A percentile compares a stretch with the other conserved stretches of the same genome.
Conservation (phyloP, 35 echinoderm and acorn worm genomes). For the Chiridota heheva region DNA sequence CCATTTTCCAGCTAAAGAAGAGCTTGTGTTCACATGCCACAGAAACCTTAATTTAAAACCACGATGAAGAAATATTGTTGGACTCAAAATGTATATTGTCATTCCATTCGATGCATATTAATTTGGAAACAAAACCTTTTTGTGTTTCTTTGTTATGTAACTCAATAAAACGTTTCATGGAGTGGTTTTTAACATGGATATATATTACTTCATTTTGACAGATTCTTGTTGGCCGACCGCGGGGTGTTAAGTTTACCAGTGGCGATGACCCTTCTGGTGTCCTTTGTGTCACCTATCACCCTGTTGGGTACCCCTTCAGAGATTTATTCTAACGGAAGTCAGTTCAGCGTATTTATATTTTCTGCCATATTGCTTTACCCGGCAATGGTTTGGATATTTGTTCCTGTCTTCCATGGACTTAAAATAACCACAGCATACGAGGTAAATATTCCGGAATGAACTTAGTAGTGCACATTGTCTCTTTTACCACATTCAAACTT, state of each 20-base stretch:
- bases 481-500: too few relatives aligned
- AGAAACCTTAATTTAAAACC: too few relatives aligned
- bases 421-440: constrained; percentile 51
- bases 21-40: too few relatives aligned
- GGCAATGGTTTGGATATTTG: constrained; percentile 32
- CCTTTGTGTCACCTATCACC: constrained; percentile 53
- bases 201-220: not conserved
- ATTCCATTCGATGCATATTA: too few relatives aligned
- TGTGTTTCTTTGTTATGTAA: too few relatives aligned
- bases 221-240: constrained; percentile 42
- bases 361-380: constrained; percentile 36
- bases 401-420: constrained; percentile 45
- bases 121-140: too few relatives aligned
- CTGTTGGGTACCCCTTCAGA: constrained; percentile 42
- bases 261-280: constrained; percentile 42
- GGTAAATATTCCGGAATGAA: constrained; percentile 11
- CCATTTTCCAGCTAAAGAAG: too few relatives aligned
- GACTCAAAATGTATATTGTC: too few relatives aligned
- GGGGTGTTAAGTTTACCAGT: constrained; percentile 41
- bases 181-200: not conserved
- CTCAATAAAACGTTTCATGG: too few relatives aligned
- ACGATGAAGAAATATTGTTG: too few relatives aligned
- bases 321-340: constrained; percentile 39
- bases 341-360: constrained; percentile 33
- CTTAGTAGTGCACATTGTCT: too few relatives aligned